A percentile compares a stretch with the other conserved stretches of the same genome.
phyloP scores from a whole-genome alignment of 2,797 vertebrate genomes.

The Spheniscus humboldti region DNA sequence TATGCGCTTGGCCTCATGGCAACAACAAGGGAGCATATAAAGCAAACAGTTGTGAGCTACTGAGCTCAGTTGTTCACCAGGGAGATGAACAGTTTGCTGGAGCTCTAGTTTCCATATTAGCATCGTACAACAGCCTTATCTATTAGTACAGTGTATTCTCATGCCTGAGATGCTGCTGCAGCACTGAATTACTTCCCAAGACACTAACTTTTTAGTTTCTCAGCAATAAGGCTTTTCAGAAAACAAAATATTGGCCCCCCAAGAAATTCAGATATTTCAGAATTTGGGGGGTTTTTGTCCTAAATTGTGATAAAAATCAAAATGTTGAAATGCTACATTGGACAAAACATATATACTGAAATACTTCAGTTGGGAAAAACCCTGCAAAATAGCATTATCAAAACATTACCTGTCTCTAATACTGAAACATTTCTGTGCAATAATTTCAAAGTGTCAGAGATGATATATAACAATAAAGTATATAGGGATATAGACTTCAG shows the following conservation, averaged over 20 bases:
- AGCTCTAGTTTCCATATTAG: conserved; percentile 32
- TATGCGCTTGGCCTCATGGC: conserved; percentile 44
- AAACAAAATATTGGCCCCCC: conserved; percentile 22
- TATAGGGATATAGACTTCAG: conserved; percentile 12
- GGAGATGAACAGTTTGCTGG: conserved; percentile 32
- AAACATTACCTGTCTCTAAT: neutral
- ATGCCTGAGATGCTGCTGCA: neutral
- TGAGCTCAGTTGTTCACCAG: conserved; percentile 38
- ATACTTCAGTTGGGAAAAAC: neutral
- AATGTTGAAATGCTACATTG: neutral
- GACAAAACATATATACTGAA: neutral
- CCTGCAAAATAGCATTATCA: neutral
- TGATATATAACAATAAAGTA: conserved; percentile 25
- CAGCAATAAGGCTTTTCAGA: neutral
- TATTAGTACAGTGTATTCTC: neutral
- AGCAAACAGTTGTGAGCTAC: conserved; percentile 57
- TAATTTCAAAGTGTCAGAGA: conserved; percentile 30
- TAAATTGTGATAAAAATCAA: conserved; percentile 10
- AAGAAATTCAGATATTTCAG: neutral
- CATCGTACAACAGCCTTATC: conserved; percentile 4
- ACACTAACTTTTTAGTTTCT: conserved; percentile 16
- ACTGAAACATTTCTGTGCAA: neutral
- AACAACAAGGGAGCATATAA: neutral
- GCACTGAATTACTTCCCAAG: conserved; percentile 26
- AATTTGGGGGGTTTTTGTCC: neutral